Conservation (phyloP, 2,113 vertebrate genomes). For the Cebidichthys violaceus region DNA sequence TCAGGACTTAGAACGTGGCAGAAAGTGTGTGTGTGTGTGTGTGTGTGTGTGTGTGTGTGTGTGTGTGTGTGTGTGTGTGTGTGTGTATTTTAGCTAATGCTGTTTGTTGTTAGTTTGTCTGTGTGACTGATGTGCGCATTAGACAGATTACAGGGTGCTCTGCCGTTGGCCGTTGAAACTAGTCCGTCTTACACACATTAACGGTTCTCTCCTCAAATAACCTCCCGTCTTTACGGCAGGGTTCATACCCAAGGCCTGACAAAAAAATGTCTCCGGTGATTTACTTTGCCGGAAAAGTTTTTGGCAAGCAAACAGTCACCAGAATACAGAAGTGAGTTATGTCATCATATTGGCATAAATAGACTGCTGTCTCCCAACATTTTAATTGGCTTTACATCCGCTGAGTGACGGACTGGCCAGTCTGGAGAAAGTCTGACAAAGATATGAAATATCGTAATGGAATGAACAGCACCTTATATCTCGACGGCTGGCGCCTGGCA, state of each 20-base stretch:
- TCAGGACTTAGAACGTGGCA: background rate
- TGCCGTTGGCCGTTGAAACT: background rate
- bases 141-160: slow-evolving; percentile 6
- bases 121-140: slow-evolving; percentile 18
- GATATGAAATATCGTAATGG: slow-evolving; percentile 8
- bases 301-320: background rate
- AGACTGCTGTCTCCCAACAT: background rate
- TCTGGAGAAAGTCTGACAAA: background rate
- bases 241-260: background rate
- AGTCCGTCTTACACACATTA: slow-evolving; percentile 2
- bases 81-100: background rate
- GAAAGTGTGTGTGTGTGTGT: background rate
- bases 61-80: background rate
- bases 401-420: slow-evolving; percentile 1
- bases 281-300: background rate
- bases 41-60: background rate
- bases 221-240: background rate
- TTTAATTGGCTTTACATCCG: slow-evolving; percentile 19
- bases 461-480: background rate
- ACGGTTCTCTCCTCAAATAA: slow-evolving; percentile 8
- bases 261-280: background rate
- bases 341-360: background rate
- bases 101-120: background rate
- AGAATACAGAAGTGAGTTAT: background rate
- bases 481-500: background rate